A percentile compares a stretch with the other conserved stretches of the same genome.
These are phyloP conservation scores for Pantherophis guttatus DNA, from an alignment of 2,113 vertebrate species.

Conservation along the genomic window DNA sequence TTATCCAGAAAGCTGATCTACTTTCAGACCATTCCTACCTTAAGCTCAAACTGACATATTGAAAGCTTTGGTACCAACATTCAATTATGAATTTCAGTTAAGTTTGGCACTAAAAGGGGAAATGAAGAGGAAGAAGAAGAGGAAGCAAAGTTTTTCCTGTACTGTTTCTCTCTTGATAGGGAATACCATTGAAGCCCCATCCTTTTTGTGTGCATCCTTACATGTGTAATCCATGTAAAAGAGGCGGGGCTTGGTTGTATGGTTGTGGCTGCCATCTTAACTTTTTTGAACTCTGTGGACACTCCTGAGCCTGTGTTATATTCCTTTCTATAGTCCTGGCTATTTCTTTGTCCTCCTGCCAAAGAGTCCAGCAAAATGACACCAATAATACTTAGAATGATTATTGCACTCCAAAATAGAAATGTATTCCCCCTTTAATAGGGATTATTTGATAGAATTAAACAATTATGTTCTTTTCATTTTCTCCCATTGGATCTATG, in stretches of 20 bases:
- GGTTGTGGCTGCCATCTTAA: not conserved
- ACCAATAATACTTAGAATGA: not conserved
- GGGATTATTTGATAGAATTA: slow-evolving; percentile 14
- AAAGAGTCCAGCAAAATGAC: not conserved
- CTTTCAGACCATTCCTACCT: not conserved
- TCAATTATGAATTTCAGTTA: not conserved
- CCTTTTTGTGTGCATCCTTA: not conserved
- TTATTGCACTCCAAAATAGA: not conserved
- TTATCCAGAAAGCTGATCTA: not conserved
- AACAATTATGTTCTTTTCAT: slow-evolving; percentile 7
- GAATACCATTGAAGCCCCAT: not conserved
- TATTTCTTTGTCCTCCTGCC: slow-evolving; percentile 1
- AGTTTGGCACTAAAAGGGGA: not conserved
- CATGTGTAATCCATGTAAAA: not conserved
- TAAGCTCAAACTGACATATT: not conserved
- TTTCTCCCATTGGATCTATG: not conserved
- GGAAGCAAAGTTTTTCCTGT: not conserved
- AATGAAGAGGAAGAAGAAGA: not conserved
- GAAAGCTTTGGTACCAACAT: not conserved
- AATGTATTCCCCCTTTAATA: slow-evolving; percentile 2
- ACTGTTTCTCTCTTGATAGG: not conserved
- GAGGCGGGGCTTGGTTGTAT: not conserved
- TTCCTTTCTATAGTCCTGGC: not conserved
- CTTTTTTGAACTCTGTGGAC: not conserved
- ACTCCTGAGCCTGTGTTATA: not conserved